Conservation (phyloP, 2,113 vertebrate species). For the Charadrius vociferus region DNA sequence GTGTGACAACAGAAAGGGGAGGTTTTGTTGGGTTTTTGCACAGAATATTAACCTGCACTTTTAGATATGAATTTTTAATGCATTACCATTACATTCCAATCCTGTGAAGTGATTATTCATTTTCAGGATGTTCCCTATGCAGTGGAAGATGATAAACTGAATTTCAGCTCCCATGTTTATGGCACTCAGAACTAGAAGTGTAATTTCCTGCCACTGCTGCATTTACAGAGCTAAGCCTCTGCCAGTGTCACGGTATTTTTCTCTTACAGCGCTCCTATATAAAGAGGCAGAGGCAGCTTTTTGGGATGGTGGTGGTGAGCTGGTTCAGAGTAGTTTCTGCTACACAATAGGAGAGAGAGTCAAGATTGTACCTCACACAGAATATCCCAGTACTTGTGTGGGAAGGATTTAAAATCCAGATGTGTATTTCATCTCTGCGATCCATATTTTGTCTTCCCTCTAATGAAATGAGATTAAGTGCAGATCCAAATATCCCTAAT, state of each 20-base stretch:
- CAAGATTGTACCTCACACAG: background rate
- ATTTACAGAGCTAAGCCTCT: conserved; percentile 11
- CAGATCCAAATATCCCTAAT: background rate
- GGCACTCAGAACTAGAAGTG: conserved; percentile 28
- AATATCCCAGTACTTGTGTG: background rate
- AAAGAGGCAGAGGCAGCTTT: background rate
- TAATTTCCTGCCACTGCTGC: conserved; percentile 57
- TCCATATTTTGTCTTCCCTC: background rate
- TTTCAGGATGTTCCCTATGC: conserved; percentile 59
- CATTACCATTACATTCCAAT: conserved; percentile 53
- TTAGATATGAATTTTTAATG: conserved; percentile 68
- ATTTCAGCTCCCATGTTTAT: conserved; percentile 52
- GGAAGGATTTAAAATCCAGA: background rate
- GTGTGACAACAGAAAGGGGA: conserved; percentile 68
- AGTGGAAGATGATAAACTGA: conserved; percentile 62
- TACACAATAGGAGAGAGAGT: background rate
- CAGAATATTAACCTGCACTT: conserved; percentile 69
- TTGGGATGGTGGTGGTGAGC: background rate
- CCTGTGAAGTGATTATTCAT: conserved; percentile 64
- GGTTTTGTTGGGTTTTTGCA: conserved; percentile 61
- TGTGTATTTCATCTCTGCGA: background rate
- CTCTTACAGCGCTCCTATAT: background rate
- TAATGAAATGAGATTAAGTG: background rate
- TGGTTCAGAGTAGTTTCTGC: background rate
- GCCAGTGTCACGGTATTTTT: background rate